A percentile compares a stretch with the other conserved stretches of the same genome.
These are phyloP conservation scores for Orycteropus afer DNA, from an alignment of 2,113 vertebrate genomes.

Conservation along the genomic window DNA sequence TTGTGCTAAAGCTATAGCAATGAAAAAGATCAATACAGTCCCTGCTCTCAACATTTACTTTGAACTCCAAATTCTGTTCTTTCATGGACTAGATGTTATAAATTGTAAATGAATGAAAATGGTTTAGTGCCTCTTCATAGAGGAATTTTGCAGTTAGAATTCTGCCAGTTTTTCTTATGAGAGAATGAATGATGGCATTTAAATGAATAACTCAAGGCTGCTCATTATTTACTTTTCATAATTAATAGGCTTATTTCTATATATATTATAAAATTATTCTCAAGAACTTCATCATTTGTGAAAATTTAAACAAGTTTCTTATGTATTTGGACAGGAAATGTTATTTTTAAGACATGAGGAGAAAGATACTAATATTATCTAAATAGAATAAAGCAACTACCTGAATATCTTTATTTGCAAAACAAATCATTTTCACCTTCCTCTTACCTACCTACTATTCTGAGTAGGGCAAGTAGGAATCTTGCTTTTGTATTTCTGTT, in stretches of 20 bases:
- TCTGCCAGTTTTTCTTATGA: constrained; percentile 24
- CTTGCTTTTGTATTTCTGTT: constrained; percentile 38
- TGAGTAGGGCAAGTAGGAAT: not conserved
- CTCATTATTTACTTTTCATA: constrained; percentile 50
- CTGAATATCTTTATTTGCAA: constrained; percentile 4
- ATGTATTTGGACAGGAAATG: constrained; percentile 13
- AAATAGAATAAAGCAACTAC: constrained; percentile 38
- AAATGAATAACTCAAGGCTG: constrained; percentile 49
- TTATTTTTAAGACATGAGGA: constrained; percentile 44
- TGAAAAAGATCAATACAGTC: not conserved
- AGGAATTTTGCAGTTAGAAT: not conserved
- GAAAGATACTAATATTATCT: not conserved
- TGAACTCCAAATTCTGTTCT: not conserved
- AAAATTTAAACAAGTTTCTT: not conserved
- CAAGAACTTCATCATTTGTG: not conserved
- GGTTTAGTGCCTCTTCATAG: not conserved
- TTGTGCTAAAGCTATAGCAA: too few species aligned
- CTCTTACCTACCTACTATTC: not conserved
- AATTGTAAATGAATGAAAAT: not conserved
- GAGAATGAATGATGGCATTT: constrained; percentile 47
- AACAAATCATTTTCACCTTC: not conserved
- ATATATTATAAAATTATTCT: constrained; percentile 61
- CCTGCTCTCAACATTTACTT: not conserved
- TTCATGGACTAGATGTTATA: not conserved
- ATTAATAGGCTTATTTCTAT: constrained; percentile 50